A percentile compares a stretch with the other conserved stretches of the same genome.
phyloP scores from a whole-genome alignment of 1,140 invertebrate species.

The Armadillidium nasatum region DNA sequence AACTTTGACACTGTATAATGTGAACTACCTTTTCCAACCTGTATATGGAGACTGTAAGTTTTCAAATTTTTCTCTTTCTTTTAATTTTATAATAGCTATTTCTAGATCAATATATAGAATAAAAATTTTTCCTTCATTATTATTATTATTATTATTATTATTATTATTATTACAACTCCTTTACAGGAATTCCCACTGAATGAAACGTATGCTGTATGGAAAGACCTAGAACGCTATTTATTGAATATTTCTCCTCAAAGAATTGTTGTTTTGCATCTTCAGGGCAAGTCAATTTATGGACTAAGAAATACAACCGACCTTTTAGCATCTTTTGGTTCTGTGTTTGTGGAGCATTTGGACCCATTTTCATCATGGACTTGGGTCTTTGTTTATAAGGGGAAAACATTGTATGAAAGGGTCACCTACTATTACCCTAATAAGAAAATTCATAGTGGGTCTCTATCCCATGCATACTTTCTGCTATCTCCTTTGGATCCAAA shows the following conservation, averaged over 20 bases:
- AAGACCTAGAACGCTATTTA: neutral
- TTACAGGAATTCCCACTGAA: neutral
- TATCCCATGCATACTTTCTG: neutral
- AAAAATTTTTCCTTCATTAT: no score
- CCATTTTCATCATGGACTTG: neutral
- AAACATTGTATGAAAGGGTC: neutral
- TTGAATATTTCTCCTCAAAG: neutral
- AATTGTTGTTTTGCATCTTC: neutral
- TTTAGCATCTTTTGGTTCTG: neutral
- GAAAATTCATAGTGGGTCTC: neutral
- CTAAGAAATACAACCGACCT: neutral
- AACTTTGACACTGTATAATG: no score
- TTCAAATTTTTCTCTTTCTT: no score
- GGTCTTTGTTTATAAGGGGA: neutral
- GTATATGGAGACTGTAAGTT: no score
- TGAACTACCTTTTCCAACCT: no score
- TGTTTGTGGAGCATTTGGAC: neutral
- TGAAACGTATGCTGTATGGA: neutral
- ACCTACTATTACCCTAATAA: neutral
- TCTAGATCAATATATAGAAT: no score
- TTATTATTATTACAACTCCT: neutral
- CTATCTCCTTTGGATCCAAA: neutral
- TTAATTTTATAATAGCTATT: no score
- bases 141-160: no score
- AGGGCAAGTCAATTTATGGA: neutral